phyloP scores from a whole-genome alignment of 2,113 vertebrate genomes.

The Semnornis frantzii region DNA sequence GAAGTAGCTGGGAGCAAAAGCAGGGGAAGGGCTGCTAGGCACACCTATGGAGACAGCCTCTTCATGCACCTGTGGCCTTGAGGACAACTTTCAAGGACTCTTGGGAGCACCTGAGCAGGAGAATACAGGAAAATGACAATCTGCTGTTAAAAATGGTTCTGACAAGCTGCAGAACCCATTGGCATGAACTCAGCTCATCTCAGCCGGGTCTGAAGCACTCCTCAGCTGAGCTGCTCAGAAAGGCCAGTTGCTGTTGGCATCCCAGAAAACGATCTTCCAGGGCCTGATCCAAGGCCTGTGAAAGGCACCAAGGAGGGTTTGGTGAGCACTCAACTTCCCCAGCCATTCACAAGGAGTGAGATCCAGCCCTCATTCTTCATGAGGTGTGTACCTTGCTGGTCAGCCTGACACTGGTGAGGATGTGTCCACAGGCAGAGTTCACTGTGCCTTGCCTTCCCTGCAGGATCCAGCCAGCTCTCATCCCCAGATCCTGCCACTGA shows the following conservation, averaged over 20 bases:
- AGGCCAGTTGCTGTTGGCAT: neutral
- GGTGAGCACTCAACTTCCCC: neutral
- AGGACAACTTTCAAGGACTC: slow-evolving; percentile 13
- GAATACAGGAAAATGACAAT: neutral
- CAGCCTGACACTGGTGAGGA: neutral
- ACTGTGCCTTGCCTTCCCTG: neutral
- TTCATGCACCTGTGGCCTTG: neutral
- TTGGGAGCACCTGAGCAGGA: neutral
- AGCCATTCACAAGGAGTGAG: neutral
- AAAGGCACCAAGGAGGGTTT: neutral
- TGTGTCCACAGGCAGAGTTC: neutral
- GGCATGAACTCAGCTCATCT: neutral
- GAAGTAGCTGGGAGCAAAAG: neutral
- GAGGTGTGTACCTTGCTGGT: neutral
- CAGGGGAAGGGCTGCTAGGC: neutral
- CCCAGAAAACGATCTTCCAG: neutral
- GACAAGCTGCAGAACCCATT: neutral
- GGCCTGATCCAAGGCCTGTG: neutral
- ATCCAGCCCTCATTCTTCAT: neutral
- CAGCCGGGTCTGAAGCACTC: neutral
- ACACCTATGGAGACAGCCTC: neutral
- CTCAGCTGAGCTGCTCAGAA: neutral
- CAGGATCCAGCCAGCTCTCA: neutral
- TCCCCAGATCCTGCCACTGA: neutral
- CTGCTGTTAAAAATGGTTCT: neutral